Base-by-base conservation (phyloP, 1,140 invertebrate genomes). In the Papilio glaucus region DNA sequence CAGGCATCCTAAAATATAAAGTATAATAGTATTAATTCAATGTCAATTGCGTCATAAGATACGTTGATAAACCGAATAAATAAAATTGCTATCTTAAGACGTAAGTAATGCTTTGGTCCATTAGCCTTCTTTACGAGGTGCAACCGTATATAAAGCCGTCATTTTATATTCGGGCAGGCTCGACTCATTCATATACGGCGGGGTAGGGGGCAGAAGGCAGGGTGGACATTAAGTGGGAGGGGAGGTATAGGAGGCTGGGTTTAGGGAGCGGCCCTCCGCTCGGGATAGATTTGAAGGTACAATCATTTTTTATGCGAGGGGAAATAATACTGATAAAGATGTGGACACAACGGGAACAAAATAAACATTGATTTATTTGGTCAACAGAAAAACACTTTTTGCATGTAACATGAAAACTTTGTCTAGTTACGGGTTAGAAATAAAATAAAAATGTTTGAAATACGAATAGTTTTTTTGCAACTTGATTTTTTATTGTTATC, bases 261-360 rank as follows among this genome's bases (percentile, higher is more conserved):
- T 71, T 74, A 80, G 83, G 85, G 84, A 76, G 86, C 82, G 77
- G 79, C 89, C 89, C 87, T 87, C 77, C 82, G 78, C 84, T 72
- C 84, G 87, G 89, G 87, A 92, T 92, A 92, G 89, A 92, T 91
- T 91, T 89, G 87, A 90, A 90, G 89, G 90, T 91, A 91, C 90
- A 90, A 92, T 92, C 90, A 92, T 91, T 92, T 92, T 92, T 92
- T 92, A 92, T 91, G 88, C 87, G 89, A 90, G 90, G 90, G 88
- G 90, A 87, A 84, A 87, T 89, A 86, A 85, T 81, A 83, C 77
- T 74, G 73, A 67, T 69, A 26, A 62, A 68, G 74, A n/a, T 37
- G 21, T 39, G 18, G 65, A 53, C 67, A 87, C 80, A 87, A 73
- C 62, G 70, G 67, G 83, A 26, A 39, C 15, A 61, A 6, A 8